Conservation (phyloP, 2,113 vertebrate species). For the Oxygymnocypris stewartii region DNA sequence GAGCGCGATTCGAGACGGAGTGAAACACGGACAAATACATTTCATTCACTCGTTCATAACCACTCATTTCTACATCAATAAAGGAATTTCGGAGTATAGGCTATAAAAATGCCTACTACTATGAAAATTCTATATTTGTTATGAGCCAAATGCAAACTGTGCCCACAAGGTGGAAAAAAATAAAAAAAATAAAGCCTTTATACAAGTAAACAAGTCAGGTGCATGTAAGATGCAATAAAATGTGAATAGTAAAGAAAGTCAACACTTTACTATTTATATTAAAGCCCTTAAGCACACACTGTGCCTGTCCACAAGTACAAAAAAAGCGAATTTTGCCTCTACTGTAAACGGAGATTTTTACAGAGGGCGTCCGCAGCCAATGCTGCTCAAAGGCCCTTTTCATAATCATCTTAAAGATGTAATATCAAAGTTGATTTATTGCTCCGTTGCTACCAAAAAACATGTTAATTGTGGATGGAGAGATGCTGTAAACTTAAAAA, state of each 20-base stretch:
- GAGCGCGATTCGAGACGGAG: too few relatives aligned
- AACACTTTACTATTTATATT: too few relatives aligned
- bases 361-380: neutral
- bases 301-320: constrained; percentile 22
- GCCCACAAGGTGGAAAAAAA: neutral
- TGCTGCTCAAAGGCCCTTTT: neutral
- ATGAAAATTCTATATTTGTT: constrained; percentile 7
- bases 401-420: neutral
- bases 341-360: neutral
- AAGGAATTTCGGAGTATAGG: neutral
- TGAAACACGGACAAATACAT: too few relatives aligned
- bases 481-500: constrained; percentile 19
- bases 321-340: neutral
- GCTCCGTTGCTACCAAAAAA: neutral
- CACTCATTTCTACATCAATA: too few relatives aligned
- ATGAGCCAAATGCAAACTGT: neutral
- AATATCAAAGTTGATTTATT: neutral
- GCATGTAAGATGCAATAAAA: neutral
- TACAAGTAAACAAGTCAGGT: neutral
- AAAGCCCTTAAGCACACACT: constrained; percentile 33
- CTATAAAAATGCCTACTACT: neutral
- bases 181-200: neutral
- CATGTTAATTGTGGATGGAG: neutral
- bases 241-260: neutral
- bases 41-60: too few relatives aligned